Base-by-base conservation (phyloP, 2,888 invertebrate genomes). In the Lamproptera curius region DNA sequence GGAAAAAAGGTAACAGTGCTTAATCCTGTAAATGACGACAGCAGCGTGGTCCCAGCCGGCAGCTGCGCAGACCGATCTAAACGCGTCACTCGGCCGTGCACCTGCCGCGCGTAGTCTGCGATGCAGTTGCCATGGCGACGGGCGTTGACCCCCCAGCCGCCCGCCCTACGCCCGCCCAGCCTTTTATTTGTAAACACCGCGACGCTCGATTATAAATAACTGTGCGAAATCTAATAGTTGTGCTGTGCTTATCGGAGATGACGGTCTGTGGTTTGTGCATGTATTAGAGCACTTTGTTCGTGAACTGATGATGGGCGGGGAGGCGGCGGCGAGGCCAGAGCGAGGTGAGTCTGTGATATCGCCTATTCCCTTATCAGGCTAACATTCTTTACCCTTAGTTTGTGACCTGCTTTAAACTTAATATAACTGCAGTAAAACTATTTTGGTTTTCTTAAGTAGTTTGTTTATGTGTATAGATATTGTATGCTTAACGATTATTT, bases 101-200 rank as follows among this genome's bases (percentile, higher is more conserved):
- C 42, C 41, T 47, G 36, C n/a, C 36, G 17, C n/a, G 14, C 17
- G 34, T 1, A 38, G 16, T 68, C 67, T 64, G 26, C 59, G 43
- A 60, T 67, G 68, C 52, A 55, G 74, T 76, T 53, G 59, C 56
- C 66, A 73, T 73, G 65, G 55, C 70, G 57, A 76, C 76, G 67
- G 59, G 58, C 65, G 63, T 57, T 60, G 62, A 62, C 75, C 62
- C 48, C 76, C 63, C 66, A 67, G 73, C 73, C 73, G 73, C 53
- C 59, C 46, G 36, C 53, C 52, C 63, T 60, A 66, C 54, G 54
- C 63, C 62, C 67, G 62, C 65, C 67, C 63, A 40, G 43, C 58
- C 47, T 50, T 54, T 54, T 63, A 66, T 65, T 66, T 62, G 67
- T 65, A 66, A 67, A 68, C 64, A 67, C 42, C 31, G 31, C 31